Percentiles rank a stretch among this genome's conserved stretches.
Conservation (phyloP, 2,797 vertebrate species). For the Hoplostethus mediterraneus region DNA sequence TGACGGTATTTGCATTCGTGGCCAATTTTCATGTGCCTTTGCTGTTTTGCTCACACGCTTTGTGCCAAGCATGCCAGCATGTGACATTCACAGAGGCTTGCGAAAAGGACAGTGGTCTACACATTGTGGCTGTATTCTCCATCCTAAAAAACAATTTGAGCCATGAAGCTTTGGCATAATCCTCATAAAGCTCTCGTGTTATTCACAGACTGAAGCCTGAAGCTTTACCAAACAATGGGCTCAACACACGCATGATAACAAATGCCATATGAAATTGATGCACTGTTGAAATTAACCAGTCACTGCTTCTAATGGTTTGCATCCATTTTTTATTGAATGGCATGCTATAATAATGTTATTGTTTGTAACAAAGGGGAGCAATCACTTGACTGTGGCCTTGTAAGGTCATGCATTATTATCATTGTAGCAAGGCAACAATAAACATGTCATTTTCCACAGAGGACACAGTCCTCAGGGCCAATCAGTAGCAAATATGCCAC, state of each 20-base stretch:
- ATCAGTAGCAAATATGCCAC: no score
- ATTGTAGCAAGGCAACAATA: no score
- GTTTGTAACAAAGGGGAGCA: conserved; percentile 33
- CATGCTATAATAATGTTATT: conserved; percentile 34
- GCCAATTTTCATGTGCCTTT: conserved; percentile 70
- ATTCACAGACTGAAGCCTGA: conserved; percentile 70
- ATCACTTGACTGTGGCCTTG: conserved; percentile 22
- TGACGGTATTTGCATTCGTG: conserved; percentile 76
- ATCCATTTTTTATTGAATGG: conserved; percentile 39
- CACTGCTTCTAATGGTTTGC: conserved; percentile 8
- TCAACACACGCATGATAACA: conserved; percentile 53
- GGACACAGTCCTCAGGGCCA: no score
- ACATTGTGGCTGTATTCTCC: conserved; percentile 60
- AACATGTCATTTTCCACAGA: no score
- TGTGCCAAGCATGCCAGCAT: conserved; percentile 76
- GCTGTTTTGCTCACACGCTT: conserved; percentile 40
- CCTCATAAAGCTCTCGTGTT: conserved; percentile 73
- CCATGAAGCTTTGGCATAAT: conserved; percentile 77
- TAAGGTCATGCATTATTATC: no score
- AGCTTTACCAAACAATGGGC: conserved; percentile 72
- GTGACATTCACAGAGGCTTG: conserved; percentile 78
- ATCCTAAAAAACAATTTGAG: conserved; percentile 76
- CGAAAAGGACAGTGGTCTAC: conserved; percentile 73
- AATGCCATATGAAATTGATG: conserved; percentile 64
- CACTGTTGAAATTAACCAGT: conserved; percentile 50